Conservation (phyloP, 2,797 vertebrate genomes). For the Xerus rutilus region DNA sequence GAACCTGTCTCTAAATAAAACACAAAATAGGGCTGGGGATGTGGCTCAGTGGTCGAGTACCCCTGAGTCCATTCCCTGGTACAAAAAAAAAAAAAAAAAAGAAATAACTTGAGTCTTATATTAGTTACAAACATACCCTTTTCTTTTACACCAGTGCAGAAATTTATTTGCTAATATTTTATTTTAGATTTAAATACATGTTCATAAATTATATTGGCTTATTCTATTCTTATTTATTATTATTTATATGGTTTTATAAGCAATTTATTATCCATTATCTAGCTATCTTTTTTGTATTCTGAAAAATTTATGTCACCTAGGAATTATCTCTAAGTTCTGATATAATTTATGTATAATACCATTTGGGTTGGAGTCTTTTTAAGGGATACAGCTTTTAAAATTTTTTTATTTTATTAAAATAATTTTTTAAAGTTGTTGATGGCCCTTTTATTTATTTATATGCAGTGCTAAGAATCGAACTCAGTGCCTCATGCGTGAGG, state of each 20-base stretch:
- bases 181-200: conserved; percentile 42
- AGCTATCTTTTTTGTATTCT: conserved; percentile 36
- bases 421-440: too few relatives aligned
- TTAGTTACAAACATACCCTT: conserved; percentile 41
- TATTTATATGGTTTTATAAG: conserved; percentile 21
- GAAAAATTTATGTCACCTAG: conserved; percentile 40
- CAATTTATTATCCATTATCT: neutral
- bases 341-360: neutral
- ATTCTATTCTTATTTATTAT: conserved; percentile 26
- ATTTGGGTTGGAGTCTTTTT: neutral
- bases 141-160: conserved; percentile 48
- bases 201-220: neutral
- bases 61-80: too few relatives aligned
- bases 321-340: conserved; percentile 43
- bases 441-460: too few relatives aligned
- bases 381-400: neutral
- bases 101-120: conserved; percentile 24
- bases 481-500: too few relatives aligned
- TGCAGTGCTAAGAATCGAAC: too few relatives aligned
- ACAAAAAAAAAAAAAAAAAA: too few relatives aligned
- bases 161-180: conserved; percentile 39
- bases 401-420: too few relatives aligned
- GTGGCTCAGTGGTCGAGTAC: too few relatives aligned
- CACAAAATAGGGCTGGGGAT: too few relatives aligned
- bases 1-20: too few relatives aligned